Base-by-base conservation (phyloP, 2,797 vertebrate species). In the Acanthurus tractus region DNA sequence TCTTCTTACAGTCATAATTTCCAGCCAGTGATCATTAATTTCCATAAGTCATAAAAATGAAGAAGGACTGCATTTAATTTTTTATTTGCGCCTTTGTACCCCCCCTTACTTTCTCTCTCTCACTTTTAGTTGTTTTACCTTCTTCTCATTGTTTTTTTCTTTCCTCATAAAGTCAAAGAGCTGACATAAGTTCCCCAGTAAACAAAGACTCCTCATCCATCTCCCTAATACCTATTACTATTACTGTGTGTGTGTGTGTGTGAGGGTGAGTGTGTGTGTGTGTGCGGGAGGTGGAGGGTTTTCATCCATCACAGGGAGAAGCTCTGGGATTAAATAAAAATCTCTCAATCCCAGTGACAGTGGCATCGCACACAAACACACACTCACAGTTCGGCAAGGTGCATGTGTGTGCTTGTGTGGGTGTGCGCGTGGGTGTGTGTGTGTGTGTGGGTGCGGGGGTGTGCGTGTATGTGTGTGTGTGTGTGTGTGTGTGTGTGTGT, bases 291-390 rank as follows among this genome's bases (percentile, higher is more conserved):
- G 70, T 82, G 45, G 18, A 69, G 54, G 54, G 23, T 69, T 83
- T 85, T 89, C 86, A 89, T 93, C 88, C 86, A 87, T 91, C 89
- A 85, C 88, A 75, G 68, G 77, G 73, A 82, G 63, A 83, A 45
- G 71, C 82, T 78, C 81, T 81, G 52, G 82, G 85, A 89, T 91
- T 88, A 87, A 91, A 93, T 91, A 90, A 79, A 93, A 93, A 91
- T 93, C 78, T 88, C 85, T 92, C 87, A 88, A 79, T 86, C 81
- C 76, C 69, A 61, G 58, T 88, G 86, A 87, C 85, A 84, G 82
- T 73, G 58, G 70, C 38, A 74, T 58, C 42, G 9, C 67, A 69
- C 65, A n/a, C 75, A 1, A 22, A 71, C 44, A 50, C 44, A 45
- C 22, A 2, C 57, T 42, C 34, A 49, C 52, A 61, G 22, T 56